Evolutionary conservation across 53 echinoderm and acorn worm species (phyloP).

Genomic region (Mesocentrotus franciscanus): DNA sequence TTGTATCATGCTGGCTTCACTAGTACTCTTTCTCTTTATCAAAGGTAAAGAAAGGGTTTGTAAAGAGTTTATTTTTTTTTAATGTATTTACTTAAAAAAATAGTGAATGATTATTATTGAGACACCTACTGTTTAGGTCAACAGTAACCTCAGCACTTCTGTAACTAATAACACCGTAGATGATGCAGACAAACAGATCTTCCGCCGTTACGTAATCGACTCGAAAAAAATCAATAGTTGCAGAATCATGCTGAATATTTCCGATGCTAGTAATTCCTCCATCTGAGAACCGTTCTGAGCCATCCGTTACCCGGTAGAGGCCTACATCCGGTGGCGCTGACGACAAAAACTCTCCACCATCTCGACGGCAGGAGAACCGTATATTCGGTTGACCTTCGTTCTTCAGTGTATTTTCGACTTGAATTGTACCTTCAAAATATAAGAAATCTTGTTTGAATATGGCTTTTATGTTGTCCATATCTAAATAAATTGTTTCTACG

Average conservation of each 20-base stretch:
- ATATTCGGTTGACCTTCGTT: background rate
- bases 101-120: too few relatives aligned
- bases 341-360: background rate
- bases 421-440: too few relatives aligned
- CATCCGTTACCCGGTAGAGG: background rate
- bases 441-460: too few relatives aligned
- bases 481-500: too few relatives aligned
- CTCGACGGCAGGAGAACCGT: background rate
- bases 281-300: background rate
- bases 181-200: constrained; percentile 38
- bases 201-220: background rate
- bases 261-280: background rate
- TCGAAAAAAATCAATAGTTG: background rate
- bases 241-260: background rate
- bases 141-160: background rate
- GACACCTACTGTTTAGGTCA: background rate
- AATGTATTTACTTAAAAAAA: too few relatives aligned
- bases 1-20: too few relatives aligned
- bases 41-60: too few relatives aligned
- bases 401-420: background rate
- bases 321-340: background rate
- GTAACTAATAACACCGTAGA: background rate
- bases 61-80: too few relatives aligned
- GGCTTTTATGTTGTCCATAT: too few relatives aligned
- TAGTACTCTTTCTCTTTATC: too few relatives aligned